A percentile compares a stretch with the other conserved stretches of the same genome.
These are phyloP conservation scores for Gasterosteus nipponicus DNA, from an alignment of 2,113 vertebrate genomes.

Conservation along the genomic window DNA sequence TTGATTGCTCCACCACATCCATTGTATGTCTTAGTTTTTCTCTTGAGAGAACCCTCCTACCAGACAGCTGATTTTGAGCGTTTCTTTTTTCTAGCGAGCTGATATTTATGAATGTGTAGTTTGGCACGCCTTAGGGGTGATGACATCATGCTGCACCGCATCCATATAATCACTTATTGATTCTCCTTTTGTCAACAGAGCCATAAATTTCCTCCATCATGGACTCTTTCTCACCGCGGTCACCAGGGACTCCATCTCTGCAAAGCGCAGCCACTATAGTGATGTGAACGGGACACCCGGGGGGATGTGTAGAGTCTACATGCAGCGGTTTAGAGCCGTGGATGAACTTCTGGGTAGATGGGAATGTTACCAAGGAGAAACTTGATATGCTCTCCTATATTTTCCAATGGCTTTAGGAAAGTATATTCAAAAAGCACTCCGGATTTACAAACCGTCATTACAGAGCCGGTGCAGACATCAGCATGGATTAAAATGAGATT, in stretches of 20 bases:
- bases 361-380: not conserved
- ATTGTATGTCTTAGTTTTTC: slow-evolving; percentile 43
- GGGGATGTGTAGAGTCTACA: slow-evolving; percentile 2
- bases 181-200: slow-evolving; percentile 63
- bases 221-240: slow-evolving; percentile 30
- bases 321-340: not conserved
- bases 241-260: slow-evolving; percentile 28
- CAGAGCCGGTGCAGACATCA: not conserved
- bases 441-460: no score
- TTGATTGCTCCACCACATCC: slow-evolving; percentile 24
- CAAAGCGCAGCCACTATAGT: not conserved
- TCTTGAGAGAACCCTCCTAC: slow-evolving; percentile 31
- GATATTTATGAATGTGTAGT: slow-evolving; percentile 31
- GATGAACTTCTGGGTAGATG: not conserved
- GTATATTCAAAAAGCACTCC: not conserved
- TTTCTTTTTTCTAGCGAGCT: slow-evolving; percentile 12
- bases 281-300: not conserved
- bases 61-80: slow-evolving; percentile 23
- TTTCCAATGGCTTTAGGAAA: not conserved
- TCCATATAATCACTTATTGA: slow-evolving; percentile 71
- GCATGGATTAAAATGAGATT: not conserved
- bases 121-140: slow-evolving; percentile 42
- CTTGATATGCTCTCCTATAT: not conserved
- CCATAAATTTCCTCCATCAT: slow-evolving; percentile 53
- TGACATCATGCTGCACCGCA: slow-evolving; percentile 50